These are phyloP conservation scores for Atractosteus spatula DNA, from an alignment of 2,113 vertebrate species.

Conservation along the genomic window DNA sequence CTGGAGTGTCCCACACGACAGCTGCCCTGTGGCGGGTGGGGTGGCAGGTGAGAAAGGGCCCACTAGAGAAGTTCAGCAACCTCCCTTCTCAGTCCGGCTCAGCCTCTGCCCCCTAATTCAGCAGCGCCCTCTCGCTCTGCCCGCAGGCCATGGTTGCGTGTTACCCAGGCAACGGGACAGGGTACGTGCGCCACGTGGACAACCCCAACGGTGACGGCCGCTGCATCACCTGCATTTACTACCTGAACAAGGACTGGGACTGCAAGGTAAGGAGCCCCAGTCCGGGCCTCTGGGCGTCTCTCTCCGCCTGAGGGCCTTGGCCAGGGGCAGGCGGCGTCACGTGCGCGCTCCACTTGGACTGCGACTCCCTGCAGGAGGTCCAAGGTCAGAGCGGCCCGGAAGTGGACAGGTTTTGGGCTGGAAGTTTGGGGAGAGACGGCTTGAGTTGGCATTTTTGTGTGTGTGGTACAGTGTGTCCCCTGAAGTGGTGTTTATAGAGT, in stretches of 20 bases:
- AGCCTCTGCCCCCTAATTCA: no score
- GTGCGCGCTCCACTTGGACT: no score
- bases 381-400: no score
- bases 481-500: no score
- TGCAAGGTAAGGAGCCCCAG: constrained; percentile 62
- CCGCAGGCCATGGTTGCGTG: constrained; percentile 89
- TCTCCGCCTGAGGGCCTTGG: not conserved
- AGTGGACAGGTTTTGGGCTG: not conserved
- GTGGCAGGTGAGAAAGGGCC: no score
- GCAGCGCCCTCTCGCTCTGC: constrained; percentile 24
- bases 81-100: no score
- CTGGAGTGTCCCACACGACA: no score
- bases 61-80: no score
- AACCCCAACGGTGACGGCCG: constrained; percentile 87
- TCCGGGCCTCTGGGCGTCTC: not conserved
- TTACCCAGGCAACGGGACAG: constrained; percentile 84
- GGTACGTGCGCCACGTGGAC: constrained; percentile 88
- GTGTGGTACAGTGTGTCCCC: not conserved
- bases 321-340: no score
- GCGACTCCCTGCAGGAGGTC: no score
- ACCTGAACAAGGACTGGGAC: constrained; percentile 90
- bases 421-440: not conserved
- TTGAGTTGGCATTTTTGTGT: constrained; percentile 4
- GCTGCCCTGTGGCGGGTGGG: no score
- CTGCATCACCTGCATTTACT: constrained; percentile 92